Evolutionary conservation across 1,140 invertebrate genomes (phyloP).

Genomic region (Theocolax elegans): DNA sequence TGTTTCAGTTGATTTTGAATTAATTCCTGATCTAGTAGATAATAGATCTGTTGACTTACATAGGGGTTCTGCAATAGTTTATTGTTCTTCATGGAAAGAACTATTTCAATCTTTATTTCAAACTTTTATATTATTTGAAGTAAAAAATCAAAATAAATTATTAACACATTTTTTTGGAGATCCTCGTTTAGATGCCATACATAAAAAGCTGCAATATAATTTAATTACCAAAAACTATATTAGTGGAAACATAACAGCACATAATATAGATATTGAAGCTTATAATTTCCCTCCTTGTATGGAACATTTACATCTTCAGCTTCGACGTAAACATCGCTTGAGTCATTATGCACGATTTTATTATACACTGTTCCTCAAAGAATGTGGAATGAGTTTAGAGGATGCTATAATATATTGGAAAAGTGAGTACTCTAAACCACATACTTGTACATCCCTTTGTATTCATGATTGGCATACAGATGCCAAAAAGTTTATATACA

Average conservation of each 20-base stretch:
- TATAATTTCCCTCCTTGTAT: constrained; percentile 81
- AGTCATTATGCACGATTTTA: constrained; percentile 78
- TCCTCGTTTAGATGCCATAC: constrained; percentile 64
- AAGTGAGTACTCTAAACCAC: constrained; percentile 72
- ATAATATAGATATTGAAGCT: constrained; percentile 68
- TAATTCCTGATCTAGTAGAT: constrained; percentile 67
- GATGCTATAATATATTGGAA: constrained; percentile 76
- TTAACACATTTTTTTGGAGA: constrained; percentile 53
- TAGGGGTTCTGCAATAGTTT: constrained; percentile 65
- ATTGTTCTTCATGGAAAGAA: constrained; percentile 71
- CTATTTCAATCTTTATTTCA: constrained; percentile 66
- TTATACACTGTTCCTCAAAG: constrained; percentile 78
- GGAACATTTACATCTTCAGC: constrained; percentile 74
- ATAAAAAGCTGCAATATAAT: constrained; percentile 51
- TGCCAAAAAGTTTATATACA: constrained; percentile 75
- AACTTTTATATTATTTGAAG: constrained; percentile 62
- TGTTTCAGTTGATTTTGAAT: constrained; percentile 66
- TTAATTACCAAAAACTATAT: constrained; percentile 49
- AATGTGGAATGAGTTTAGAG: constrained; percentile 74
- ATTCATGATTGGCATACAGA: constrained; percentile 74
- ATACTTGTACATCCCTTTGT: constrained; percentile 66
- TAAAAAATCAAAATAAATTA: constrained; percentile 50
- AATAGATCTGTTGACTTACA: constrained; percentile 65
- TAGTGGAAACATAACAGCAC: constrained; percentile 53
- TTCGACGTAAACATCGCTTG: constrained; percentile 77